Evolutionary conservation across 2,113 vertebrate genomes (phyloP), one percentile per base, ranked within the genome.

Genomic region (Lichenostomus cassidix): DNA sequence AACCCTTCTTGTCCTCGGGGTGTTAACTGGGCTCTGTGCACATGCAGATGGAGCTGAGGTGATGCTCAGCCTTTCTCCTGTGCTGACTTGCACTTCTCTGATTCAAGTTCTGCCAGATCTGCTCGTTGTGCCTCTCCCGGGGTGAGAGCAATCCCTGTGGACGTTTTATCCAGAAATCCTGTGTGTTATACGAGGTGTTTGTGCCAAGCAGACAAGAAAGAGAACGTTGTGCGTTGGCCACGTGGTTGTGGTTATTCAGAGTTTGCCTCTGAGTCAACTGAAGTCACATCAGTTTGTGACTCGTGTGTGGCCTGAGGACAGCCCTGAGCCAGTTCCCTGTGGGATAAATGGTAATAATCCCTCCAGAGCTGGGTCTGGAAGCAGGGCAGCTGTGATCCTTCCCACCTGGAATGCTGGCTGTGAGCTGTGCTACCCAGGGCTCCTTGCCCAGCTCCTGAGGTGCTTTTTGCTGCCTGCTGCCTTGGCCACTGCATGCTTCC

Each of bases 181-280:
- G 46, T 0, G 16, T 27, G 1, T 23, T 35, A 67, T 3, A 3
- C 0, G 0, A 39, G 67, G 4, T 8, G 2, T 42, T 63, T 77
- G 46, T 63, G 87, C 65, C 56, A 50, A 52, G 81, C 46, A 68
- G 52, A 23, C 10, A 17, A 52, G 70, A 53, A 39, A 21, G 50
- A 53, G 70, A 49, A 15, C 29, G 33, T 19, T 63, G 56, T 74
- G 60, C 10, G 0, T 33, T 19, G 37, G 37, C 79, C 76, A 22
- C 9, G 4, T 28, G 59, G 23, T 56, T 13, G 7, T 47, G 69
- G 55, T 70, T 65, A 7, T 17, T 17, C 0, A 1, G 28, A 35
- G 63, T 55, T 90, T 64, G 33, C 29, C 68, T 6, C 79, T 52
- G 52, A 65, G 60, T 82, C 69, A 75, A 0, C 50, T 53, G 37